Percentiles rank a stretch among this genome's conserved stretches.
phyloP scores from a whole-genome alignment of 2,113 vertebrate genomes.

The Castor canadensis region DNA sequence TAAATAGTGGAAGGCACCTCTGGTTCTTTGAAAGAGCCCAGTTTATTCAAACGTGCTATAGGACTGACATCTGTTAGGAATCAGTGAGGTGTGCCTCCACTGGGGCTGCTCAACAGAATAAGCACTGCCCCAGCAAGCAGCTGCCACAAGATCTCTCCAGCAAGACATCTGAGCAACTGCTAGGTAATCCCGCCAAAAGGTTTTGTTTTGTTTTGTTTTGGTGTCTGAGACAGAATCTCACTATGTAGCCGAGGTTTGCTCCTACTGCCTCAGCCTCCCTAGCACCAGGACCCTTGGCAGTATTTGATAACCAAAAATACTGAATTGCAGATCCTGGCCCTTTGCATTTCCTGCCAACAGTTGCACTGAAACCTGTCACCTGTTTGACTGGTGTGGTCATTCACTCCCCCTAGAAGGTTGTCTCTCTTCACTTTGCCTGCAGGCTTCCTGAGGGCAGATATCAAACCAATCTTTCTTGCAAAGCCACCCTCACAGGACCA shows the following conservation, averaged over 20 bases:
- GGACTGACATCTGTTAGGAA: too few species aligned
- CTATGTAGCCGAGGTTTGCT: not conserved
- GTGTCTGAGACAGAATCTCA: too few species aligned
- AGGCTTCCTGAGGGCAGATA: not conserved
- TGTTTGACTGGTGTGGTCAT: fast-evolving
- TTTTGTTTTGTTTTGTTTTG: not conserved
- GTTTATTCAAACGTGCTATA: not conserved
- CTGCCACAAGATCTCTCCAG: not conserved
- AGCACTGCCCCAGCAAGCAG: not conserved
- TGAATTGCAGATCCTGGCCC: not conserved
- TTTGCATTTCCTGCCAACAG: fast-evolving
- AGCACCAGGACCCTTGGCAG: not conserved
- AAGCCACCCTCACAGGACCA: not conserved
- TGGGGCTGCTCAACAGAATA: not conserved
- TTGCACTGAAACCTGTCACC: not conserved
- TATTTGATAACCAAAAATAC: not conserved
- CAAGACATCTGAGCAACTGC: too few species aligned
- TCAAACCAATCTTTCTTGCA: not conserved
- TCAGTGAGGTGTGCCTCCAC: not conserved
- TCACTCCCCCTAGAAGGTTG: not conserved
- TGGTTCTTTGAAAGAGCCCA: not conserved
- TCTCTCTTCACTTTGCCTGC: fast-evolving
- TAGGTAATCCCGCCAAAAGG: fast-evolving
- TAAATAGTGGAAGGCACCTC: not conserved
- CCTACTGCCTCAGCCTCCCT: not conserved